Percentiles rank a stretch among this genome's conserved stretches.
These are phyloP conservation scores for Choloepus hoffmanni DNA, from an alignment of 2,113 vertebrate species.

Conservation along the genomic window DNA sequence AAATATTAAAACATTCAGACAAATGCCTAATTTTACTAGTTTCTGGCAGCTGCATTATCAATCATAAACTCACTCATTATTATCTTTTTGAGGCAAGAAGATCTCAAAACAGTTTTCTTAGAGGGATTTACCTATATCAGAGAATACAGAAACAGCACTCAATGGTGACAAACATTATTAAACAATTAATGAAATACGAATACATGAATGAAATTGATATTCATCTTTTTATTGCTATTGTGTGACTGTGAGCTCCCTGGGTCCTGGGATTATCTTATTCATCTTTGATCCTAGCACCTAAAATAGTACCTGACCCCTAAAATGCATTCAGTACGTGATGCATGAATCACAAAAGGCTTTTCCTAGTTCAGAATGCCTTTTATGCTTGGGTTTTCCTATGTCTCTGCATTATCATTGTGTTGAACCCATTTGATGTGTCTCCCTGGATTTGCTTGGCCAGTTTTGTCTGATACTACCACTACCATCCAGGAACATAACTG, in stretches of 20 bases:
- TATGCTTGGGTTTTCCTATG: not conserved
- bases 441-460: constrained; percentile 15
- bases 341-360: not conserved
- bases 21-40: constrained; percentile 16
- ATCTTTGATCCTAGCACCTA: constrained; percentile 1
- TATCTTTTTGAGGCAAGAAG: constrained; percentile 25
- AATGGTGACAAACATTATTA: constrained; percentile 12
- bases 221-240: not conserved
- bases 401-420: not conserved
- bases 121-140: not conserved
- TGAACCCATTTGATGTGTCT: not conserved
- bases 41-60: constrained; percentile 25
- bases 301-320: not conserved
- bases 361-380: not conserved
- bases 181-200: constrained; percentile 19
- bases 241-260: not conserved
- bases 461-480: not conserved
- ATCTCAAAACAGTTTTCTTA: constrained; percentile 24
- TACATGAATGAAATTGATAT: constrained; percentile 1
- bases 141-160: not conserved
- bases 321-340: not conserved
- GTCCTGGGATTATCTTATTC: constrained; percentile 16
- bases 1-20: constrained; percentile 39
- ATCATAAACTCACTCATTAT: not conserved
- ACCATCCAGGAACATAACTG: not conserved